Base-by-base conservation (phyloP, 2,888 invertebrate genomes). In the Acanthosepion esculentum region DNA sequence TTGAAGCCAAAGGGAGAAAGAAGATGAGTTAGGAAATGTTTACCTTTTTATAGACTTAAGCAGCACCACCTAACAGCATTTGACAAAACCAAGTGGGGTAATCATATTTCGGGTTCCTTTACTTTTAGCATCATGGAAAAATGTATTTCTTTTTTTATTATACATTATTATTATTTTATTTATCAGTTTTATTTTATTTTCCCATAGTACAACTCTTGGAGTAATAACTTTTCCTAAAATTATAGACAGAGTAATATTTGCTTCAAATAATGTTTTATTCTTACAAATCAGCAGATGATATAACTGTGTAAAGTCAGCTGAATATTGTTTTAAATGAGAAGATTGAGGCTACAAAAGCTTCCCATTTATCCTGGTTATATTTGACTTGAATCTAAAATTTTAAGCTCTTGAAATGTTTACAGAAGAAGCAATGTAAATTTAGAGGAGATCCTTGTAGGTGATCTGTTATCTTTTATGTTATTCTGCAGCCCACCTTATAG, bases 391-490 rank as follows among this genome's bases (percentile, higher is more conserved):
- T 78, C 78, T 15, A 33, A 33, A 33, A 41, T 33, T 78, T 15
- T n/a, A 78, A 78, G 78, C 78, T 78, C 33, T n/a, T 20, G 15
- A n/a, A 12, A 10, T n/a, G 23, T 78, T 78, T 18, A 78, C n/a
- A 78, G 78, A 78, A 78, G 78, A 78, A 78, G 78, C 33, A 33
- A 78, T 78, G 78, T n/a, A 78, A 78, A n/a, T 78, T 78, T 78
- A 33, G 78, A 78, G 29, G 78, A 78, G n/a, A 78, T 78, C 78
- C n/a, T 78, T 78, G 29, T 12, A 29, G n/a, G 78, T n/a, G 78
- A 78, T 78, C n/a, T n/a, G n/a, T 33, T 78, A 78, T n/a, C 78
- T 78, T n/a, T n/a, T 33, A n/a, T 78, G 78, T n/a, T 78, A 78
- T 78, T 78, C 78, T 78, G 78, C 78, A 59, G 59, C 59, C 59